Percentiles rank a stretch among this genome's conserved stretches.
Conservation (phyloP, 1,140 invertebrate genomes). For the Zaprionus inermis region DNA sequence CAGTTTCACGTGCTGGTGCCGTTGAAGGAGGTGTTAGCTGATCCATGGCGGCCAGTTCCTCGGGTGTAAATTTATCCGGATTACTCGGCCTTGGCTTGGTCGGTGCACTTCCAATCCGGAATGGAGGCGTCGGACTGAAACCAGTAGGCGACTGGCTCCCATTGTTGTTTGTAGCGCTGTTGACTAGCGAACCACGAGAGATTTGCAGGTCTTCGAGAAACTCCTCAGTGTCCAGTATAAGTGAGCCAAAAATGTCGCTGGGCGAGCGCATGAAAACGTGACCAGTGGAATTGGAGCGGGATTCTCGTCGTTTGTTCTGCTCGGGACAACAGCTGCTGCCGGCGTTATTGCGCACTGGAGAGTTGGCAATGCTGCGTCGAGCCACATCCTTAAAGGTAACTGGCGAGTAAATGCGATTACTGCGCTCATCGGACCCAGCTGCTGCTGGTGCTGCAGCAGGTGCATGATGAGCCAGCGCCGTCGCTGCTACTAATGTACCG, state of each 20-base stretch:
- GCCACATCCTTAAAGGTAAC: slow-evolving; percentile 94
- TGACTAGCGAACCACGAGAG: slow-evolving; percentile 65
- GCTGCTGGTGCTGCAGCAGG: slow-evolving; percentile 84
- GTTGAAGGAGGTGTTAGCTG: slow-evolving; percentile 77
- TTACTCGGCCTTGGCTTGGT: slow-evolving; percentile 72
- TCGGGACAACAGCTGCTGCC: slow-evolving; percentile 41
- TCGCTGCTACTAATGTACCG: slow-evolving; percentile 49
- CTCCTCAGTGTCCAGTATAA: slow-evolving; percentile 86
- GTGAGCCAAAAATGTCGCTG: slow-evolving; percentile 85
- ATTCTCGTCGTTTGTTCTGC: slow-evolving; percentile 83
- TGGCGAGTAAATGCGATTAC: slow-evolving; percentile 89
- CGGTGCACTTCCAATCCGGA: slow-evolving; percentile 80
- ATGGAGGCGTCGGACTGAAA: slow-evolving; percentile 75
- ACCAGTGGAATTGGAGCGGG: slow-evolving; percentile 85
- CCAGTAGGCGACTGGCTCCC: slow-evolving; percentile 45
- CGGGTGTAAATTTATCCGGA: slow-evolving; percentile 77
- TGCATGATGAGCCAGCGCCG: slow-evolving; percentile 56
- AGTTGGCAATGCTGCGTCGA: slow-evolving; percentile 89
- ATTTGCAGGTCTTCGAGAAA: slow-evolving; percentile 86
- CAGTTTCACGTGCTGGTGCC: slow-evolving; percentile 70
- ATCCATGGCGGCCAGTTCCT: slow-evolving; percentile 78
- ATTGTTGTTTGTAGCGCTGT: slow-evolving; percentile 45
- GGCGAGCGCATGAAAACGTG: slow-evolving; percentile 85
- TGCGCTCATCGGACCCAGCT: slow-evolving; percentile 85
- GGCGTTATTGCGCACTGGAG: slow-evolving; percentile 86